Base-by-base conservation (phyloP, 2,113 vertebrate species). In the Gallinago paraguaiae region DNA sequence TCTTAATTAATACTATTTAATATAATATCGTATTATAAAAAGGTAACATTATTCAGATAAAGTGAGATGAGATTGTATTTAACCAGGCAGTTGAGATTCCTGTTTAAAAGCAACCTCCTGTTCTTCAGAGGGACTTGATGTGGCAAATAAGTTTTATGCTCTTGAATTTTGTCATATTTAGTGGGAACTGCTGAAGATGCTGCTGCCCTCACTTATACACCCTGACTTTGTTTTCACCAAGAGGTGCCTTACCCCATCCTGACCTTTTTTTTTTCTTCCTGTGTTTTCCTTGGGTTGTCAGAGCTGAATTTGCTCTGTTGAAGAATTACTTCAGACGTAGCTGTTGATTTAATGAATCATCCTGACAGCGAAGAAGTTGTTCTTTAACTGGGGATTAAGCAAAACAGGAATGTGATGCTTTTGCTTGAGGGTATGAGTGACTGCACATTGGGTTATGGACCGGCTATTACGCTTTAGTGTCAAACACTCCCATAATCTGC, bases 311-410 rank as follows among this genome's bases (percentile, higher is more conserved):
- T 79, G 51, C 59, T 57, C 9, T 6, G 30, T 16, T 72, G 60
- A 82, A 71, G 79, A 71, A 78, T 68, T 72, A 48, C 74, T 78
- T 88, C 81, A 91, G 84, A 82, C 6, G 1, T 93, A 69, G 43
- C 48, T 83, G 54, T 90, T 94, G 68, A 90, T 83, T 86, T 90
- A 93, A 63, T 96, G 90, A 96, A 39, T 97, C 90, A 94, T 90
- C 27, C 45, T 95, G 87, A 86, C 56, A 86, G 67, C 53, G 88
- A 54, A 92, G 80, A n/a, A 82, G 39, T 17, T 50, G 64, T 86
- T 81, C 67, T 80, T 92, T 86, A 92, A 77, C 71, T 86, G 77
- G 11, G 46, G 91, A 92, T 92, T 94, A 92, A 81, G 46, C 46
- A 84, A 74, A 93, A 50, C 54, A 92, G 88, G 90, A 97, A 83